A percentile compares a stretch with the other conserved stretches of the same genome.
Conservation (phyloP, 2,888 invertebrate genomes). For the Tachystola acroxantha region DNA sequence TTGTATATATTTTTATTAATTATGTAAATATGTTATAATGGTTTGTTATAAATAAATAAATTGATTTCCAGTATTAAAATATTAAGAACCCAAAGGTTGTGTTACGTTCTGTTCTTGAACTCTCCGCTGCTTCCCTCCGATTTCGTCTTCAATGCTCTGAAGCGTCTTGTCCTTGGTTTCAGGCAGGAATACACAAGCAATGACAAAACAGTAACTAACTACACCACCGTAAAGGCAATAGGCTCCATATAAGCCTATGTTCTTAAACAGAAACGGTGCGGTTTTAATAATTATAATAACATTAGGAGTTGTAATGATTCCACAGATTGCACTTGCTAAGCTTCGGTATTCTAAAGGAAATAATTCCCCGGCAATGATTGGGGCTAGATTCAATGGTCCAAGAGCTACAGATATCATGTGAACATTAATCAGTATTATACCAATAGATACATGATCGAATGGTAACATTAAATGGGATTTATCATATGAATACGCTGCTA, state of each 20-base stretch:
- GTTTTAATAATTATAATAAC: constrained; percentile 53
- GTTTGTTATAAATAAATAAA: too few relatives aligned
- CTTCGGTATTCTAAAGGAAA: constrained; percentile 80
- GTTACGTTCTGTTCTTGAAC: too few relatives aligned
- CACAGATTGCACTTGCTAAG: constrained; percentile 65
- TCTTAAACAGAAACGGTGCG: constrained; percentile 38
- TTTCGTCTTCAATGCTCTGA: constrained; percentile 59
- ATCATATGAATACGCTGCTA: constrained; percentile 40
- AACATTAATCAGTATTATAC: constrained; percentile 39
- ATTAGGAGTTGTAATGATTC: constrained; percentile 43
- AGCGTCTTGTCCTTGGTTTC: constrained; percentile 59
- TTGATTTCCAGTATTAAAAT: too few relatives aligned
- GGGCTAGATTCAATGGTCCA: constrained; percentile 81
- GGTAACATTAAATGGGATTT: constrained; percentile 29
- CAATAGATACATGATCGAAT: constrained; percentile 38
- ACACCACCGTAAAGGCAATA: constrained; percentile 33
- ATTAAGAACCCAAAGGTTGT: too few relatives aligned
- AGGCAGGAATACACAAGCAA: constrained; percentile 37
- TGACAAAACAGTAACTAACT: neutral
- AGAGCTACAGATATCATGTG: constrained; percentile 74
- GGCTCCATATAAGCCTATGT: constrained; percentile 41
- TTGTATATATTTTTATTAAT: too few relatives aligned
- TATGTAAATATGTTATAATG: too few relatives aligned
- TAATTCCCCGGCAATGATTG: constrained; percentile 83
- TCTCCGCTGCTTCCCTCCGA: too few relatives aligned